phyloP scores from a whole-genome alignment of 2,888 invertebrate species.

The Diaphora mendica region DNA sequence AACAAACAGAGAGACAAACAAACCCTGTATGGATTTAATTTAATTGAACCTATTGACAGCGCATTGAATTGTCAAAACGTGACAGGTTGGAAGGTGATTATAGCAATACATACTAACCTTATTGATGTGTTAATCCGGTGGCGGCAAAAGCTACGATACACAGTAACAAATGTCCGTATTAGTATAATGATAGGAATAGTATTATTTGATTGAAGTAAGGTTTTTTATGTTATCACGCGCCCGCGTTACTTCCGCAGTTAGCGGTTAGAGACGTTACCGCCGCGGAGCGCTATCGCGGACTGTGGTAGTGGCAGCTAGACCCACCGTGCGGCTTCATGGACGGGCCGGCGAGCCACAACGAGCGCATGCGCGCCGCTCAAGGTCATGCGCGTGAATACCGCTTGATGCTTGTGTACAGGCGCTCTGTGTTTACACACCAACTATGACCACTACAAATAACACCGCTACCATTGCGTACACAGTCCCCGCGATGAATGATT shows the following conservation, averaged over 20 bases:
- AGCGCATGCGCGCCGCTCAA: conserved; percentile 74
- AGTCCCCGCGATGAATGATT: conserved; percentile 38
- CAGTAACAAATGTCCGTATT: conserved; percentile 32
- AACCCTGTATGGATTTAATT: conserved; percentile 63
- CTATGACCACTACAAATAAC: conserved; percentile 44
- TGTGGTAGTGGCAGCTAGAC: conserved; percentile 63
- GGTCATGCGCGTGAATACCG: conserved; percentile 72
- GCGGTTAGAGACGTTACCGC: conserved; percentile 52
- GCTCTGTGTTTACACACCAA: conserved; percentile 52
- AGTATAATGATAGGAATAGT: conserved; percentile 31
- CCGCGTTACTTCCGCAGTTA: conserved; percentile 30
- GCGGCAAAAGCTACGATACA: conserved; percentile 27
- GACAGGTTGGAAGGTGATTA: conserved; percentile 71
- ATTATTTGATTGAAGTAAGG: conserved; percentile 39
- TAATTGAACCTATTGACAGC: conserved; percentile 66
- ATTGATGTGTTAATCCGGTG: conserved; percentile 42
- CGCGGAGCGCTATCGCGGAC: conserved; percentile 72
- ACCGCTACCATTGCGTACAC: conserved; percentile 49
- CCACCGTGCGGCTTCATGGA: conserved; percentile 58
- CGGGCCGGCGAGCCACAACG: conserved; percentile 57
- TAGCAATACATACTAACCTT: conserved; percentile 69
- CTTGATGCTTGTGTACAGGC: conserved; percentile 54
- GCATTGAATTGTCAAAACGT: conserved; percentile 77
- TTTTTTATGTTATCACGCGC: conserved; percentile 52
- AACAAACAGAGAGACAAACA: conserved; percentile 69